Percentiles rank a stretch among this genome's conserved stretches.
Conservation (phyloP, 2,113 vertebrate species). For the Chamaea fasciata region DNA sequence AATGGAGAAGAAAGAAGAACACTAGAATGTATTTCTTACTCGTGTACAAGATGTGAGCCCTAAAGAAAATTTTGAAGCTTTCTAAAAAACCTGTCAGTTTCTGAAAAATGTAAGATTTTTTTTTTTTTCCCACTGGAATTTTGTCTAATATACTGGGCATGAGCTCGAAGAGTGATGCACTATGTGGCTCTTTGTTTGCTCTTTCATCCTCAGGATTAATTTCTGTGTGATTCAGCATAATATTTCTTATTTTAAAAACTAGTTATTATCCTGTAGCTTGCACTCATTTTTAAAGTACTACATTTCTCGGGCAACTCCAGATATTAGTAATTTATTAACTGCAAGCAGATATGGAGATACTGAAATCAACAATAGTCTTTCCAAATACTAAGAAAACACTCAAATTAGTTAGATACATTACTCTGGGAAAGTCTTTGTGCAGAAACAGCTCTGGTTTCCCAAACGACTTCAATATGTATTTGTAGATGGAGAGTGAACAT, state of each 20-base stretch:
- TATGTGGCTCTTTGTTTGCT: not conserved
- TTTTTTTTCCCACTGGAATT: not conserved
- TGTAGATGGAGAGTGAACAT: not conserved
- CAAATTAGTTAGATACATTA: not conserved
- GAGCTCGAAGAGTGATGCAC: not conserved
- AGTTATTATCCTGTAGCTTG: not conserved
- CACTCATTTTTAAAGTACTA: not conserved
- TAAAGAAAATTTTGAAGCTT: not conserved
- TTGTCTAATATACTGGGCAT: not conserved
- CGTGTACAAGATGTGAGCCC: not conserved
- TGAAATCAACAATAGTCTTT: not conserved
- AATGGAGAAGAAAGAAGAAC: not conserved
- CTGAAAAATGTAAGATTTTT: not conserved
- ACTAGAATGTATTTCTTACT: not conserved
- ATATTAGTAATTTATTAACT: not conserved
- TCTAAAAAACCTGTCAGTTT: not conserved
- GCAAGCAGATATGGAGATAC: not conserved
- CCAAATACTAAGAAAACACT: not conserved
- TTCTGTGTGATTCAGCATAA: not conserved
- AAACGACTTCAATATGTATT: not conserved
- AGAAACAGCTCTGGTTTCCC: not conserved
- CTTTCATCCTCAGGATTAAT: not conserved
- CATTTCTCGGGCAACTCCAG: not conserved
- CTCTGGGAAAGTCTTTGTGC: not conserved
- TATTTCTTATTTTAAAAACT: not conserved